Evolutionary conservation across 2,113 vertebrate species (phyloP).

Genomic region (Lepus europaeus): DNA sequence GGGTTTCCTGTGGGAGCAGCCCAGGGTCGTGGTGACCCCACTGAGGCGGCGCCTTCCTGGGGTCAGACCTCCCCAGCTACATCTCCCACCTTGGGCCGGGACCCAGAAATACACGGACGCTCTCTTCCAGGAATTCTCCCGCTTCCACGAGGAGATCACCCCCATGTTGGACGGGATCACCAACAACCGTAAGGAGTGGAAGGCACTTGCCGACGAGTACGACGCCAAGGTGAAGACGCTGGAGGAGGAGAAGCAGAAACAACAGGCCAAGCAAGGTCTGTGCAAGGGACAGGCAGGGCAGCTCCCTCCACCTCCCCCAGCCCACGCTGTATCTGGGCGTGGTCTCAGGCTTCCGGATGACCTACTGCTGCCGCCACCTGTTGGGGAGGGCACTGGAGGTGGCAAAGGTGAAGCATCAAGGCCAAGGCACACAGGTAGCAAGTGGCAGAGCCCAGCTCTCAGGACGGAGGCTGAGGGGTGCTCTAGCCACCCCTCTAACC

Average conservation of each 20-base stretch:
- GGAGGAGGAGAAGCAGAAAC: slow-evolving; percentile 92
- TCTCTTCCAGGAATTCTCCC: slow-evolving; percentile 94
- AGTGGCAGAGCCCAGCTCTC: background rate
- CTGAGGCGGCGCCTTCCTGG: background rate
- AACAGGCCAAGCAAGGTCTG: slow-evolving; percentile 89
- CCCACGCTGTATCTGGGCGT: fast-evolving
- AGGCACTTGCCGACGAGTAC: slow-evolving; percentile 93
- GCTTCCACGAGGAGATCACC: slow-evolving; percentile 95
- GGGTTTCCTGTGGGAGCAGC: background rate
- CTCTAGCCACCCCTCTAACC: background rate
- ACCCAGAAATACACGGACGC: background rate
- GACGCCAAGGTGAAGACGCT: slow-evolving; percentile 92
- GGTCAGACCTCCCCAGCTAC: fast-evolving
- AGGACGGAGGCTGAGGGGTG: background rate
- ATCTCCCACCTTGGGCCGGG: fast-evolving
- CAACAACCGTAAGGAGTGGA: slow-evolving; percentile 98
- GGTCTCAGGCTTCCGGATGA: background rate
- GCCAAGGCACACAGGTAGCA: background rate
- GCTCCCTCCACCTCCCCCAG: fast-evolving
- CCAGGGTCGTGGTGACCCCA: fast-evolving
- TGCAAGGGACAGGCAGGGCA: fast-evolving
- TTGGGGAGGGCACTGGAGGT: background rate
- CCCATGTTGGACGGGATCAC: slow-evolving; percentile 96
- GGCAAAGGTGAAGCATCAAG: fast-evolving
- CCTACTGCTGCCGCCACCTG: background rate